Base-by-base conservation (phyloP, 2,113 vertebrate genomes). In the Phasianus colchicus region DNA sequence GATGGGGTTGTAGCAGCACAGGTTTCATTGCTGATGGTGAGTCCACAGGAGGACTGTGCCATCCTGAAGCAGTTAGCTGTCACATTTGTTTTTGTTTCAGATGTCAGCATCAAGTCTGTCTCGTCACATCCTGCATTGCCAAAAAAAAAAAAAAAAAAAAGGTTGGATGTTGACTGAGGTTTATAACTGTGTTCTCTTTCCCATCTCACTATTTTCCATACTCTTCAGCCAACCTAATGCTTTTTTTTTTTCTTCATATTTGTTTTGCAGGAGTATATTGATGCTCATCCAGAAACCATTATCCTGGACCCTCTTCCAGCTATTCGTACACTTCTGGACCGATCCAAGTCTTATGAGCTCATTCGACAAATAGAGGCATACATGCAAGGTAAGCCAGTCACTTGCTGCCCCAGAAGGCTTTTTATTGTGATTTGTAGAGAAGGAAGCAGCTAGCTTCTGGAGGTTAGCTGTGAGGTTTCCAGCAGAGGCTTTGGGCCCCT, bases 321-420 rank as follows among this genome's bases (percentile, higher is more conserved):
- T 93, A 99, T 99, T 95, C 98, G 99, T 55, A 99, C 99, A 0
- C 98, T 99, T 88, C 98, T 99, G 65, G 99, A 99, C 95, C 98
- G 99, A 86, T 99, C 99, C 97, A 99, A 99, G 96, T 99, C 99
- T 83, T 99, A 99, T 2, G 99, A 99, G 95, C 98, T 99, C 69
- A 98, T 99, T 96, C 99, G 99, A 84, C 98, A 98, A 94, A 99
- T 99, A 87, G 99, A 99, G 96, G 98, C 98, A 71, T 99, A 98
- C 96, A 99, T 99, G 99, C 98, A 99, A 98, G 99, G 99, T 99
- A 97, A 34, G 94, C 60, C 38, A 50, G 50, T 57, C 43, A 42
- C 32, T 29, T 90, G 32, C 60, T 83, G 29, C 83, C 9, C 55
- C 34, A 48, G 32, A 58, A 52, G 36, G 8, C 54, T 67, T 50